These are phyloP conservation scores for Clunio marinus DNA, from an alignment of 2,888 invertebrate genomes.

Conservation along the genomic window DNA sequence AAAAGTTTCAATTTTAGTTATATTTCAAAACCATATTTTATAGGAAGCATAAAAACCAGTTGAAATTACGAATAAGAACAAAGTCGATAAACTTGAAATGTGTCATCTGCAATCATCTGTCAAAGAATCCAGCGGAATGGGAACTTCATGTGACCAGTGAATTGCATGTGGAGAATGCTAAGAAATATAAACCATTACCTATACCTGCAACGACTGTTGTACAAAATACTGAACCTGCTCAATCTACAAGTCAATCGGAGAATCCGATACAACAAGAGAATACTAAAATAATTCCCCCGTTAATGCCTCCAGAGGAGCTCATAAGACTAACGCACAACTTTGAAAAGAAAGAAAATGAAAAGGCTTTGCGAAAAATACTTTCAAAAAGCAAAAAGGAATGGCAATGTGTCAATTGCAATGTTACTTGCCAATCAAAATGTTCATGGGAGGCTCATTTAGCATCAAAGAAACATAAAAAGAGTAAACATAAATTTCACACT, in stretches of 20 bases:
- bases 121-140: slow-evolving; percentile 11
- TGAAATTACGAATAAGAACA: neutral
- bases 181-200: neutral
- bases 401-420: slow-evolving; percentile 4
- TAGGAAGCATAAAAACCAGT: slow-evolving; percentile 33
- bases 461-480: slow-evolving; percentile 25
- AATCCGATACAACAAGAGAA: neutral
- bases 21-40: neutral
- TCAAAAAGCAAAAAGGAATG: slow-evolving; percentile 35
- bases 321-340: neutral
- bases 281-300: neutral
- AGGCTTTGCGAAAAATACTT: slow-evolving; percentile 16
- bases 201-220: neutral
- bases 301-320: slow-evolving; percentile 1
- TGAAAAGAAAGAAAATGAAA: slow-evolving; percentile 6
- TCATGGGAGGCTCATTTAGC: slow-evolving; percentile 32
- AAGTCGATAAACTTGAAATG: slow-evolving; percentile 19
- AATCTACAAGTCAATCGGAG: no score
- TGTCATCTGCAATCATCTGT: slow-evolving; percentile 5
- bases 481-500: slow-evolving; percentile 28
- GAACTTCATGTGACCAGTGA: slow-evolving; percentile 22
- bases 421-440: slow-evolving; percentile 17
- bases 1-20: neutral
- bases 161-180: slow-evolving; percentile 21
- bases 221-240: neutral